phyloP scores from a whole-genome alignment of 2,113 vertebrate genomes.

The Scopus umbretta region DNA sequence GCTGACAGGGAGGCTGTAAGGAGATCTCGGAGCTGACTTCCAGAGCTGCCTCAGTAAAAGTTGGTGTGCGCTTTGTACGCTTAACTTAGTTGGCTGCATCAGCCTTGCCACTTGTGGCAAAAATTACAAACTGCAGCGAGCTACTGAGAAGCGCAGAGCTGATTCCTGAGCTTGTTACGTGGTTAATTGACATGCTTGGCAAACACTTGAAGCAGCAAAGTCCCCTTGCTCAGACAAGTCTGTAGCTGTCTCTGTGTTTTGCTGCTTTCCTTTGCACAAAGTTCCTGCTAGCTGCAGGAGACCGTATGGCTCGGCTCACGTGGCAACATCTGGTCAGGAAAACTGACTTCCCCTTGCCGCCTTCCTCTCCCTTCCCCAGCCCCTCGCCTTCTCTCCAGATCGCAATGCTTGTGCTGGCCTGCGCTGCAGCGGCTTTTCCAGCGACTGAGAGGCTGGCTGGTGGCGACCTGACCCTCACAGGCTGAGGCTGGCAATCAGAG shows the following conservation, averaged over 20 bases:
- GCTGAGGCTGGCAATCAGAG: neutral
- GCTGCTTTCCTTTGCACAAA: neutral
- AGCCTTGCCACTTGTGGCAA: neutral
- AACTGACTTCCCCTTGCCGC: neutral
- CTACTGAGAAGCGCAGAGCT: neutral
- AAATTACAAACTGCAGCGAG: neutral
- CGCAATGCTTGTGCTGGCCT: neutral
- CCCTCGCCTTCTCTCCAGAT: neutral
- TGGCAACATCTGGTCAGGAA: neutral
- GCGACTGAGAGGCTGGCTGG: neutral
- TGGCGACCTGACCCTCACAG: neutral
- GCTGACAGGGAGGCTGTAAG: neutral
- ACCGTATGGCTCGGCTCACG: neutral
- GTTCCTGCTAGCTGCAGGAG: neutral
- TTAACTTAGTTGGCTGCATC: neutral
- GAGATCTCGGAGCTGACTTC: neutral
- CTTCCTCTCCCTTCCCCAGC: neutral
- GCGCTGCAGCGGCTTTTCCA: neutral
- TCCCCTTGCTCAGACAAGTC: neutral
- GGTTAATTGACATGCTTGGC: neutral
- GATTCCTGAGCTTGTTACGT: neutral
- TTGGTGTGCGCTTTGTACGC: accelerated
- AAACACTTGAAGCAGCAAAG: neutral
- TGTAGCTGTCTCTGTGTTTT: neutral
- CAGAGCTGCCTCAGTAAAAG: neutral